A percentile compares a stretch with the other conserved stretches of the same genome.
Evolutionary conservation across 2,797 vertebrate genomes (phyloP).

Genomic region (Cryptoprocta ferox): DNA sequence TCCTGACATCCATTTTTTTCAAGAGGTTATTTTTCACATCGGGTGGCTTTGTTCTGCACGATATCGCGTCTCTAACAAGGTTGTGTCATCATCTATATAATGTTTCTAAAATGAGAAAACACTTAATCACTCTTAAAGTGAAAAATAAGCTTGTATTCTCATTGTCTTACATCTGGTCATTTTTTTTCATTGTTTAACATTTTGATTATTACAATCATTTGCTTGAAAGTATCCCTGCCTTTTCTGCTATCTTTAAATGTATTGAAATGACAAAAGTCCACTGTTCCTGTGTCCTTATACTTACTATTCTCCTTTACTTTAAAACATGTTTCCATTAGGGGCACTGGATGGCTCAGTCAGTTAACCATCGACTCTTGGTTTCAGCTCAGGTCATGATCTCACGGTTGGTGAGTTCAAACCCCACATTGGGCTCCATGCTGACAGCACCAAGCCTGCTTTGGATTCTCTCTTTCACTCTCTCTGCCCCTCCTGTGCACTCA

Average conservation of each 20-base stretch:
- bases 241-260: background rate
- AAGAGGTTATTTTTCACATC: background rate
- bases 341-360: no score
- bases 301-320: background rate
- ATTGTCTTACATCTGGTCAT: background rate
- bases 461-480: no score
- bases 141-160: background rate
- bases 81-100: background rate
- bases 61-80: background rate
- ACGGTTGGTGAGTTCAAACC: no score
- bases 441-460: no score
- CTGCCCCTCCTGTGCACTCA: no score
- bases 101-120: conserved; percentile 2
- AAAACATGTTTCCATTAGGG: background rate
- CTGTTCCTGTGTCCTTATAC: background rate
- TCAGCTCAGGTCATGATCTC: no score
- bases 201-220: background rate
- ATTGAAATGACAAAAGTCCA: background rate
- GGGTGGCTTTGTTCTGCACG: background rate
- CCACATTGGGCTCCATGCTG: no score
- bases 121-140: background rate
- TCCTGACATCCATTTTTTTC: background rate
- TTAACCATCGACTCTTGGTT: no score
- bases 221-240: background rate
- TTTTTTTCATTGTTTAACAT: background rate